Conservation (phyloP, 2,888 invertebrate genomes). For the Gastrophysa polygoni region DNA sequence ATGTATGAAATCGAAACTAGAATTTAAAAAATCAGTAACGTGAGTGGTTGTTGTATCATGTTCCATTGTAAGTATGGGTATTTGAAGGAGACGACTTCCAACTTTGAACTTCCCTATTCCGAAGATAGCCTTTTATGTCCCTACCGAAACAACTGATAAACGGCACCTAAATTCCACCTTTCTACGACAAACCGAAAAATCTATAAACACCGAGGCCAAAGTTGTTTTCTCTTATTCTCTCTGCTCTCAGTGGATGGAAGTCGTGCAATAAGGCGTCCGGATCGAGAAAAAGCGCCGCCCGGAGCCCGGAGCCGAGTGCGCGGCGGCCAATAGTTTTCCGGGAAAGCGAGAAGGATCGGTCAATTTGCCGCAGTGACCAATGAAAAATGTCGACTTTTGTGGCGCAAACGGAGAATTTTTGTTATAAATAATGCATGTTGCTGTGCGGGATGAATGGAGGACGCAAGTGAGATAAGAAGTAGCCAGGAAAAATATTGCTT, state of each 20-base stretch:
- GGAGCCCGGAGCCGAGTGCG: slow-evolving; percentile 48
- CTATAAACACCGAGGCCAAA: slow-evolving; percentile 44
- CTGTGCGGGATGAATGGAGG: slow-evolving; percentile 38
- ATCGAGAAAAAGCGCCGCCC: slow-evolving; percentile 52
- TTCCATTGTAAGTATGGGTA: no score
- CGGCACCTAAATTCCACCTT: not conserved
- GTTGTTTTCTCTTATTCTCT: slow-evolving; percentile 39
- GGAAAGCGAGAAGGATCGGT: slow-evolving; percentile 54
- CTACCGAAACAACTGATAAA: not conserved
- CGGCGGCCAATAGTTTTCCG: slow-evolving; percentile 52
- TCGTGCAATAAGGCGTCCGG: slow-evolving; percentile 56
- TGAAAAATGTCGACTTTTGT: slow-evolving; percentile 50
- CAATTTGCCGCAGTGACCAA: slow-evolving; percentile 55
- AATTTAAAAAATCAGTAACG: no score
- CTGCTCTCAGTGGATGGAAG: slow-evolving; percentile 48
- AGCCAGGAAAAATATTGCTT: slow-evolving; percentile 37
- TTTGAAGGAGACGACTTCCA: no score
- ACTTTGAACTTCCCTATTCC: no score
- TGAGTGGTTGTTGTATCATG: no score
- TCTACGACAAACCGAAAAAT: slow-evolving; percentile 43
- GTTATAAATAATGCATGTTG: slow-evolving; percentile 59
- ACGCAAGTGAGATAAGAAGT: slow-evolving; percentile 40
- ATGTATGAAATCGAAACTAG: no score
- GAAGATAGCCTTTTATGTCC: not conserved
- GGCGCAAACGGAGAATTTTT: slow-evolving; percentile 55